Evolutionary conservation across 2,888 invertebrate species (phyloP).

Genomic region (Cosmopolites sordidus): DNA sequence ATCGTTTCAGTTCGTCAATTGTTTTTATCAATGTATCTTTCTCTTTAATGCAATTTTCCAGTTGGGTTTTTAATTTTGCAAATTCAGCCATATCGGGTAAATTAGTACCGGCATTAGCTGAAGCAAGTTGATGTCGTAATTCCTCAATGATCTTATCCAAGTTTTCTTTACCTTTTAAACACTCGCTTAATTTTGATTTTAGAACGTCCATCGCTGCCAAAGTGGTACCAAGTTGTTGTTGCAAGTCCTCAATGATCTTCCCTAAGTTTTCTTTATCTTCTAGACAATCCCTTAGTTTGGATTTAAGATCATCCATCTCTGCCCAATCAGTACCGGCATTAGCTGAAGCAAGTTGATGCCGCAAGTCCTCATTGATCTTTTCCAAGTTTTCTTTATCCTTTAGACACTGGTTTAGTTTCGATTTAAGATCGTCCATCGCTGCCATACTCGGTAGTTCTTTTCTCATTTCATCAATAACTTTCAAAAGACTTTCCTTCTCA

Average conservation of each 20-base stretch:
- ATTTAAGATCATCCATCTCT: constrained; percentile 15
- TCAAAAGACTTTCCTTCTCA: constrained; percentile 9
- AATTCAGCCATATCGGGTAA: constrained; percentile 12
- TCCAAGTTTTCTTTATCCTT: constrained; percentile 4
- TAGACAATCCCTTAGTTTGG: constrained; percentile 5
- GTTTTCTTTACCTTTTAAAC: not conserved
- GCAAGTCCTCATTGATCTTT: constrained; percentile 9
- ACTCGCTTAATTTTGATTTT: not conserved
- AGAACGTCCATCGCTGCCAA: constrained; percentile 9
- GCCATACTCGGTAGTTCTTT: not conserved
- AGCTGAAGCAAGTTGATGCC: not conserved
- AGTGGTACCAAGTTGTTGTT: no score
- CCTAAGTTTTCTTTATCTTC: constrained; percentile 8
- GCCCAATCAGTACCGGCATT: constrained; percentile 2
- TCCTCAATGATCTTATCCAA: constrained; percentile 12
- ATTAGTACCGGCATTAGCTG: not conserved
- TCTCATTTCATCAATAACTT: constrained; percentile 5
- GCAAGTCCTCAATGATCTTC: constrained; percentile 8
- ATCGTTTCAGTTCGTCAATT: constrained; percentile 10
- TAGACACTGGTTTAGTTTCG: constrained; percentile 3
- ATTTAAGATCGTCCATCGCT: not conserved
- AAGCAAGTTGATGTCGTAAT: constrained; percentile 1
- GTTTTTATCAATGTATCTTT: constrained; percentile 9
- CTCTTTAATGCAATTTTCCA: constrained; percentile 9
- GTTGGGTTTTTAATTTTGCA: constrained; percentile 14